Evolutionary conservation across 2,888 invertebrate genomes (phyloP), one percentile per base, ranked within the genome.

Genomic region (Perdita meconis): DNA sequence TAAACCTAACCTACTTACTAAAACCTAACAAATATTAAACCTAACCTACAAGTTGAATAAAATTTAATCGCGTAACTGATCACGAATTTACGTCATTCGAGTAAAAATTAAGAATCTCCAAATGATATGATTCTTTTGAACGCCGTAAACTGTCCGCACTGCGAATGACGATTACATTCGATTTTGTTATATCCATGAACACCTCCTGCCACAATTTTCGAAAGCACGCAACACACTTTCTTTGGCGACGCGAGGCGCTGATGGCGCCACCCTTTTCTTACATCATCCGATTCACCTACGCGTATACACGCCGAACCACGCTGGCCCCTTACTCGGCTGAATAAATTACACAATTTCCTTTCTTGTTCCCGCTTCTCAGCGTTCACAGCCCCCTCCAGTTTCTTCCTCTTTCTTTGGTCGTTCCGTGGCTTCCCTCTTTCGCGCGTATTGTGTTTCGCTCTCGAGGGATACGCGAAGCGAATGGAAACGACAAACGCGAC

Each of bases 271-370:
- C 66, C 42, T 40, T 42, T 44, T 64, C 61, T 78, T 81, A 74
- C 78, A 53, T 78, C 74, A 57, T 19, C 38, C 44, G 66, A 66
- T 74, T 75, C 65, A 63, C 57, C 61, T 67, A 76, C 75, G 64
- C 64, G 42, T 60, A 30, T 44, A 68, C 73, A 60, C 51, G 47
- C 53, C 38, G 53, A 72, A 65, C 55, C 19, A 56, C 22, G 24
- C 56, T 67, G 64, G 70, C 60, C 85, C 80, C 80, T 81, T 70
- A 65, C 81, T 82, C 81, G 69, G 80, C 79, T 85, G 87, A 88
- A 89, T 89, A 89, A 89, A 89, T 89, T 88, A 85, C 88, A 79
- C 86, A 84, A 87, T 88, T 88, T 88, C 82, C 82, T 80, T 73
- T 70, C 77, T 68, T 79, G 63, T 72, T 80, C 71, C 78, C 67